Base-by-base conservation (phyloP, 2,888 invertebrate genomes). In the Ectemnius cavifrons region DNA sequence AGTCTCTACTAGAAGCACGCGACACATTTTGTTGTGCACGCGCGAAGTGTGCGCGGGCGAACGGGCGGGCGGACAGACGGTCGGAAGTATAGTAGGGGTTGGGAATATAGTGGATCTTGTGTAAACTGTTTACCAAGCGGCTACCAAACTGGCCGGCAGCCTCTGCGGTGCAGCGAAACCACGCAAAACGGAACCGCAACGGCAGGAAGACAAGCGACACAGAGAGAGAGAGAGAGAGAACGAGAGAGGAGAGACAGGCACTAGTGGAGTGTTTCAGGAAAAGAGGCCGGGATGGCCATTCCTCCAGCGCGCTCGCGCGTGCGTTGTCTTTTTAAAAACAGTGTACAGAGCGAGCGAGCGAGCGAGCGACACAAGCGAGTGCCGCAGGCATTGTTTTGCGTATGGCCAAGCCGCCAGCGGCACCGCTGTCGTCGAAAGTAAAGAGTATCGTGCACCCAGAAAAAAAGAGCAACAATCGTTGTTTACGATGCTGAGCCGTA, bases 41-140 rank as follows among this genome's bases (percentile, higher is more conserved):
- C 37, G 37, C 37, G 37, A 37, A 11, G 37, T 68, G 52, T 16
- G 16, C n/a, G n/a, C n/a, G n/a, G n/a, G n/a, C n/a, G n/a, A n/a
- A n/a, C n/a, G n/a, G n/a, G n/a, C 52, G 16, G n/a, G 14, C n/a
- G 52, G n/a, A 52, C 16, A 52, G 14, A 52, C 16, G 52, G n/a
- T 16, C 52, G 5, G n/a, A n/a, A 5, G 52, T 52, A 52, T 52
- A 52, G 52, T 0, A 14, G 16, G 37, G 8, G 6, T 11, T 8
- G 37, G 37, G 37, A 52, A 16, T 52, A 52, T 16, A 52, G n/a
- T 52, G 52, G 14, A 52, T 52, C 52, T 45, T 59, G 59, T 47
- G 59, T 59, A 66, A 66, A 66, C 66, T 27, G 66, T 66, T 66
- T 47, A 58, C 46, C 59, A 47, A 47, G 47, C 14, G 66, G 52